Evolutionary conservation across 2,113 vertebrate species (phyloP), one percentile per base, ranked within the genome.

Genomic region (Upupa epops): DNA sequence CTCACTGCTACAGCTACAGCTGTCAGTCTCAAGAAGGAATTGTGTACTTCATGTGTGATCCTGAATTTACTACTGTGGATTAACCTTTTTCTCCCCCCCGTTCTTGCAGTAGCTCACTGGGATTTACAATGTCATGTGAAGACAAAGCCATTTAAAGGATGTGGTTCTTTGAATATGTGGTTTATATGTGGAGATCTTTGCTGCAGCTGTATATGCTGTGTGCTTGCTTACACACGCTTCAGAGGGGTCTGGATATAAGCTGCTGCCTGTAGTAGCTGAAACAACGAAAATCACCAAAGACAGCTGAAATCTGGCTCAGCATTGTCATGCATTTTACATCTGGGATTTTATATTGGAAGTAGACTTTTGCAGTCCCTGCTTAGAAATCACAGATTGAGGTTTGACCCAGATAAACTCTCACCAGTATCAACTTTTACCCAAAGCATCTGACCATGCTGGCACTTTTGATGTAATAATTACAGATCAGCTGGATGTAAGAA

Each of bases 111-210:
- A 73, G 48, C 75, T 63, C 63, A 54, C 72, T 54, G 20, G 74
- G 78, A 92, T 94, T 96, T 95, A 86, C 78, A 84, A 31, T 84
- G 55, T 69, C 87, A 89, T 63, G 28, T 63, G 74, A 89, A 92
- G 88, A 65, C 29, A 86, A 36, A 63, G 29, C 11, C n/a, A 77
- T 58, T 71, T 21, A 55, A 73, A n/a, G 13, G 19, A 56, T 0
- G 1, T n/a, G 19, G 13, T 54, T 83, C 48, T 80, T 83, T 18
- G 21, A 49, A 58, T 11, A 28, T 13, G 7, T 49, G 24, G 7
- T 63, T 88, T 61, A 73, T 0, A 0, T 16, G 28, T 55, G 64
- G 51, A 86, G n/a, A 54, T 34, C 29, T 80, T 83, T 88, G 54
- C 22, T 85, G 29, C 51, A 88, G 46, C 19, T 84, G 37, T 46